phyloP scores from a whole-genome alignment of 2,888 invertebrate genomes.

The Polyploca ridens region DNA sequence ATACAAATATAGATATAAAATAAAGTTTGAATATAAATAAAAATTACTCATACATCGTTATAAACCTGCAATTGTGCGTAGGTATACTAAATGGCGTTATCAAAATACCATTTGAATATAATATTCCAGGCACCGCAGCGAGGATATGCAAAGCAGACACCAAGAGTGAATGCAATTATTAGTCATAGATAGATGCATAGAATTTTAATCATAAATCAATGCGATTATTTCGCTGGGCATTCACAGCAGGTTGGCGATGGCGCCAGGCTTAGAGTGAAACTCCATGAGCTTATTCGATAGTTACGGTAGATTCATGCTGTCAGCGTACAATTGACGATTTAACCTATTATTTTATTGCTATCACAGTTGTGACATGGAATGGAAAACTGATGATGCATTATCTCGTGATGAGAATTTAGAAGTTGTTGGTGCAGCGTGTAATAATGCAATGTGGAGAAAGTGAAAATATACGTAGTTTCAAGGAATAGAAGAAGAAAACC shows the following conservation, averaged over 20 bases:
- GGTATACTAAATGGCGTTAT: slow-evolving; percentile 12
- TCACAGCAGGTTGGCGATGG: slow-evolving; percentile 45
- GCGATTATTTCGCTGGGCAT: slow-evolving; percentile 51
- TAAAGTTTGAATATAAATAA: no score
- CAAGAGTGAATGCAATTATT: slow-evolving; percentile 59
- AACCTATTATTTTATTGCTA: slow-evolving; percentile 37
- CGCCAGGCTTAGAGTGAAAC: slow-evolving; percentile 32
- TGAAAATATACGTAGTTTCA: background rate
- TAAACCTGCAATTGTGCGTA: background rate
- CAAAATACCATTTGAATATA: slow-evolving; percentile 8
- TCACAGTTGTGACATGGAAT: slow-evolving; percentile 20
- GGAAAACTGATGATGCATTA: slow-evolving; percentile 18
- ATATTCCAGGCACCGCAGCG: background rate
- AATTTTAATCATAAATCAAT: slow-evolving; percentile 67
- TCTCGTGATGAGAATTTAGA: background rate
- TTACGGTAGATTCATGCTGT: slow-evolving; percentile 24
- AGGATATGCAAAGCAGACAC: slow-evolving; percentile 13
- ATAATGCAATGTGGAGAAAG: background rate
- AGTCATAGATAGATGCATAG: slow-evolving; percentile 57
- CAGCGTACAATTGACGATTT: slow-evolving; percentile 30
- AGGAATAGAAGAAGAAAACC: no score
- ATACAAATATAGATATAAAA: no score
- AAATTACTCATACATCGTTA: background rate
- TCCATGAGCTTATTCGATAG: slow-evolving; percentile 18
- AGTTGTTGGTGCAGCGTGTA: background rate